Evolutionary conservation across 2,797 vertebrate species (phyloP).

Genomic region (Nothura maculosa): DNA sequence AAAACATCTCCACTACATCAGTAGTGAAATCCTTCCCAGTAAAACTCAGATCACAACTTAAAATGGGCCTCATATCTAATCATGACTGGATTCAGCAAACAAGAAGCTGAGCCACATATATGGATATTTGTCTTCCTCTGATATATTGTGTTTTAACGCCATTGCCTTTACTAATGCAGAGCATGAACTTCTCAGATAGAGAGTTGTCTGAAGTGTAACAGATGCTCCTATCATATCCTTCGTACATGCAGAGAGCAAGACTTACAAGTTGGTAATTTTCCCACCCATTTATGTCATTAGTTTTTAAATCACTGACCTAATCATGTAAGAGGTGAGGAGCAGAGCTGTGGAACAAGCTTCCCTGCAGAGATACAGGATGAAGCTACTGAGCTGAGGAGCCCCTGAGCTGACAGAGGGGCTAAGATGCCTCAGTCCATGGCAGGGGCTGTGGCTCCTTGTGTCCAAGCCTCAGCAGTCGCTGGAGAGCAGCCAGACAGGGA

Average conservation of each 20-base stretch:
- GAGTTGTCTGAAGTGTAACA: neutral
- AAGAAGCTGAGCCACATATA: neutral
- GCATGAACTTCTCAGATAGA: neutral
- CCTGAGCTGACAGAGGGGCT: no score
- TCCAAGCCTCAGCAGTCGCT: neutral
- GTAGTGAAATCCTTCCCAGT: neutral
- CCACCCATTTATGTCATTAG: neutral
- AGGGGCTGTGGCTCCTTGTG: neutral
- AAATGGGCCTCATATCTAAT: neutral
- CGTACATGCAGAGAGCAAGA: neutral
- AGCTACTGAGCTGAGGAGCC: neutral
- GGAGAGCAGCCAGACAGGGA: neutral
- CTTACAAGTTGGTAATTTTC: neutral
- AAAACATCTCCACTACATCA: neutral
- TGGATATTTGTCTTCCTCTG: neutral
- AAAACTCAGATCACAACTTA: neutral
- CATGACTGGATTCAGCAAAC: neutral
- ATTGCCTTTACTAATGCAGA: neutral
- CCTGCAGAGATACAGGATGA: fast-evolving
- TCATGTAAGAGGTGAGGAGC: neutral
- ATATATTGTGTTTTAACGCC: neutral
- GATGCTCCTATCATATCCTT: fast-evolving
- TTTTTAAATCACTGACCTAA: neutral
- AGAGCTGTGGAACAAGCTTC: neutral
- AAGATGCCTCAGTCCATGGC: neutral